Base-by-base conservation (phyloP, 2,888 invertebrate genomes). In the Drosophila robusta region DNA sequence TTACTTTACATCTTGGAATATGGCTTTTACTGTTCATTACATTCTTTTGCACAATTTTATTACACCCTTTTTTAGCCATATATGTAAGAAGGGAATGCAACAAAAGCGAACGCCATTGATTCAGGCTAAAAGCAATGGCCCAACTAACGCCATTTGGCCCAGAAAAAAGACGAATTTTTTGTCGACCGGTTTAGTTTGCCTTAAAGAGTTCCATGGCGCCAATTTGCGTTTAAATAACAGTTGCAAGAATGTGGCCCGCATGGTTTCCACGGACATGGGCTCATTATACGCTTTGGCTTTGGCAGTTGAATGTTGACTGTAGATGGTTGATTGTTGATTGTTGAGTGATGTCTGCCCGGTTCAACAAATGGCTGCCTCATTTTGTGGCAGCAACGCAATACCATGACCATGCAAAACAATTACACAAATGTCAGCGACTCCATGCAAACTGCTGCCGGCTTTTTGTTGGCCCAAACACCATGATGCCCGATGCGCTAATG, bases 211-310 rank as follows among this genome's bases (percentile, higher is more conserved):
- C 4, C 14, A 8, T 0, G 16, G 2, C 26, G n/a, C 14, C 22
- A 12, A 1, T 12, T 34, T 41, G 18, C 14, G 18, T 14, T 34
- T 24, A 11, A 47, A 45, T 45, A 36, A 45, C 26, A 60, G 41
- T n/a, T 32, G n/a, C 18, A n/a, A 32, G 9, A 22, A 26, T 14
- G 32, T 8, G 42, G 36, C 29, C 58, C 56, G 54, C n/a, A 46
- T 56, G 71, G 16, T 8, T 56, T 54, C 9, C 32, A 32, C 12
- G 7, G 41, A 47, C 54, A 55, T 32, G 32, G 32, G 32, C 62
- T 71, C 62, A 75, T 75, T 71, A 75, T 56, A 26, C 41, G 34
- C 54, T 45, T 67, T 42, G 67, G 32, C 66, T 66, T 58, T 75
- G 71, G 71, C 71, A 71, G 58, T 34, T 57, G 51, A 41, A 22